phyloP scores from a whole-genome alignment of 30 jellyfish, hydroid and myxozoan genomes.

The Sanderia malayensis region DNA sequence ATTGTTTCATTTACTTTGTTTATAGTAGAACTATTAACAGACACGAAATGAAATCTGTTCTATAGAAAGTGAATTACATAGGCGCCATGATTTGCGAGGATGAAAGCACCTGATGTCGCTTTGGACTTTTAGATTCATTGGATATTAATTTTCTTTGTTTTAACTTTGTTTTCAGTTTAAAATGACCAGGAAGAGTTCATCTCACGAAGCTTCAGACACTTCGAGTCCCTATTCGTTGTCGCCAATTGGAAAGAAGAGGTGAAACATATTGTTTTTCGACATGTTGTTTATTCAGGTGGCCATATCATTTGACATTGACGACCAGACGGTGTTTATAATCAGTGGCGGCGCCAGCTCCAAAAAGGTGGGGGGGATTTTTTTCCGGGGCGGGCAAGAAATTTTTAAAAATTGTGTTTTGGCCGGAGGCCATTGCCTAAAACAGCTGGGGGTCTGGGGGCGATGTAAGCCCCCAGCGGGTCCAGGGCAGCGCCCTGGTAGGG shows the following conservation, averaged over 20 bases:
- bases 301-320: too few relatives aligned
- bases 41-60: background rate
- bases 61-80: background rate
- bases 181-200: slow-evolving; percentile 59
- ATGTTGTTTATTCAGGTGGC: too few relatives aligned
- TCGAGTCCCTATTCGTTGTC: slow-evolving; percentile 79
- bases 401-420: too few relatives aligned
- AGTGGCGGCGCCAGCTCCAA: too few relatives aligned
- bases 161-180: slow-evolving; percentile 17
- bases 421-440: too few relatives aligned
- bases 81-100: background rate
- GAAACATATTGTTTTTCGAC: background rate
- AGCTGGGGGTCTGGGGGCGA: too few relatives aligned
- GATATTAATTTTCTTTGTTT: background rate
- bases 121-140: background rate
- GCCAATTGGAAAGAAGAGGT: slow-evolving; percentile 82
- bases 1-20: background rate
- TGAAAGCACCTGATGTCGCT: background rate
- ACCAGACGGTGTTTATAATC: too few relatives aligned
- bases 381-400: too few relatives aligned
- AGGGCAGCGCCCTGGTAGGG: too few relatives aligned
- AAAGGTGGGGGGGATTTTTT: too few relatives aligned
- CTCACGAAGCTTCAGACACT: slow-evolving; percentile 65
- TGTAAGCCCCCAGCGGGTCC: too few relatives aligned
- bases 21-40: background rate